A percentile compares a stretch with the other conserved stretches of the same genome.
Conservation (phyloP, 2,888 invertebrate species). For the Agrenia bidenticulata region DNA sequence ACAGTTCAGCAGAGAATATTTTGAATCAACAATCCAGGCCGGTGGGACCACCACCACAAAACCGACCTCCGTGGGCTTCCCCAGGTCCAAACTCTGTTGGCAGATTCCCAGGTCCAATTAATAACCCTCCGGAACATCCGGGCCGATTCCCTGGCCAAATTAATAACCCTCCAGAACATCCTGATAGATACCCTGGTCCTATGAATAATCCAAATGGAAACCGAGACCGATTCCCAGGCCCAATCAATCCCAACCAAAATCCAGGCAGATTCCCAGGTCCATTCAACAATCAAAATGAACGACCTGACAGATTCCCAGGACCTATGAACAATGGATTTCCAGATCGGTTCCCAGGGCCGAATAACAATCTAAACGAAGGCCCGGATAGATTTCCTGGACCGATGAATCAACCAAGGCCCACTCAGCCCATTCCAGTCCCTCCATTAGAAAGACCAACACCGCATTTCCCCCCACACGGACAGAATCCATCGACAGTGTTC, state of each 20-base stretch:
- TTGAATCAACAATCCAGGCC: background rate
- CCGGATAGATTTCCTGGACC: background rate
- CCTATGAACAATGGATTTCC: background rate
- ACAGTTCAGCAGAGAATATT: background rate
- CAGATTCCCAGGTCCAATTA: background rate
- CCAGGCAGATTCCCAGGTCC: background rate
- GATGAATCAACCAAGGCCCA: background rate
- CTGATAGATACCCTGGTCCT: background rate
- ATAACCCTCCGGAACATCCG: background rate
- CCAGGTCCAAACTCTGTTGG: background rate
- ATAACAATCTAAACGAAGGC: background rate
- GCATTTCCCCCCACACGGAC: background rate
- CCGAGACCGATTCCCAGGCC: background rate
- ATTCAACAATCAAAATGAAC: background rate
- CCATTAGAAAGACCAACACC: conserved; percentile 4
- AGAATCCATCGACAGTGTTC: background rate
- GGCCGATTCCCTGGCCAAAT: background rate
- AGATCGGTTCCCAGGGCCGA: background rate
- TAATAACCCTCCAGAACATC: background rate
- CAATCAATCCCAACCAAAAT: background rate
- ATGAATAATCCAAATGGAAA: background rate
- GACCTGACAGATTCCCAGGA: background rate
- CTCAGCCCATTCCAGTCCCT: background rate
- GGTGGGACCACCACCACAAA: background rate
- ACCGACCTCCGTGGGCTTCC: background rate